Percentiles rank a stretch among this genome's conserved stretches.
Conservation (phyloP, 2,113 vertebrate species). For the Apistogramma diplotaenia region DNA sequence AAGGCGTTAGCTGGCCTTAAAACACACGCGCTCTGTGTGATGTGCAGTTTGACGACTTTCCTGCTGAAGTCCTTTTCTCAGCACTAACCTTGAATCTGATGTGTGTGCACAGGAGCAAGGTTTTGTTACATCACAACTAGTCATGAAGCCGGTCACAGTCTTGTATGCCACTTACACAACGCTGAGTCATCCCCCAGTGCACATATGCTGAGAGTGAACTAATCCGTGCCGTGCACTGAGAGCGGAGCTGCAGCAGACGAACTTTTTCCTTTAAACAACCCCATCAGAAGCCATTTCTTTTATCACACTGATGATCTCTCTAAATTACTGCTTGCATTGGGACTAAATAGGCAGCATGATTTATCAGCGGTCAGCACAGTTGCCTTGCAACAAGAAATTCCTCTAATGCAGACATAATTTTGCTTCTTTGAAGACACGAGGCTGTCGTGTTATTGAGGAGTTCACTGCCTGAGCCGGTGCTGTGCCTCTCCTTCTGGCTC, state of each 20-base stretch:
- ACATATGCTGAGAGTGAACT: neutral
- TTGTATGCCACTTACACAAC: neutral
- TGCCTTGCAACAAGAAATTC: neutral
- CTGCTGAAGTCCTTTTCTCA: neutral
- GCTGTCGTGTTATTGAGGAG: neutral
- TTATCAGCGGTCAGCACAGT: neutral
- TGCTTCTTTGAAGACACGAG: neutral
- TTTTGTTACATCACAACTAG: neutral
- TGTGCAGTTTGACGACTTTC: neutral
- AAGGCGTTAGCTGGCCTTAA: too few relatives aligned
- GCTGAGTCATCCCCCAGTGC: neutral
- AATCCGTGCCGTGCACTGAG: fast-evolving
- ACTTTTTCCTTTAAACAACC: neutral
- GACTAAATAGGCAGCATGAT: neutral
- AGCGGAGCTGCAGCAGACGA: neutral
- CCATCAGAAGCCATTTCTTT: neutral
- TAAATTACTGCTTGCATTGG: neutral
- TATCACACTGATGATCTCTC: neutral
- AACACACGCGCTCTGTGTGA: neutral
- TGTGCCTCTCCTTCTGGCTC: neutral
- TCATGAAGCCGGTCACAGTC: neutral
- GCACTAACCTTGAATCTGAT: neutral
- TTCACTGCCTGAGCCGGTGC: neutral
- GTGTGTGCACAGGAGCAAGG: neutral
- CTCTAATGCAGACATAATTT: neutral